Evolutionary conservation across 2,113 vertebrate genomes (phyloP), one percentile per base, ranked within the genome.

Genomic region (Podilymbus podiceps): DNA sequence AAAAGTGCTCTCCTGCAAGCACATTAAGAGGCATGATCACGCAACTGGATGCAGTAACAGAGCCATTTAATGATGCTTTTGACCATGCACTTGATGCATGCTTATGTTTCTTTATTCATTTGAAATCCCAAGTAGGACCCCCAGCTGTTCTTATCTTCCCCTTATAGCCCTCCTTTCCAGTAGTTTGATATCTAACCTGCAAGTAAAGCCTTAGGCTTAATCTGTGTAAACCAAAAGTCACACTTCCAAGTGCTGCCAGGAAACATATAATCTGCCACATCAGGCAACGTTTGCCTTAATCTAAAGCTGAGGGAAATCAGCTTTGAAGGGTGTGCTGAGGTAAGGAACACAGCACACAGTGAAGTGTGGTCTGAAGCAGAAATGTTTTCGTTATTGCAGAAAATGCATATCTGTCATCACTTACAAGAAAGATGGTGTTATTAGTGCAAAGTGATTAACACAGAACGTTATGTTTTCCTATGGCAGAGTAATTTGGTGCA

Each of bases 261-360:
- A 95, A 95, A 89, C 46, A 4, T 18, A 55, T 78, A 89, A 95
- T 95, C 96, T 93, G 86, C 66, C 69, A 44, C 86, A 92, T 97
- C 69, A 85, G 76, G 77, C 46, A 68, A 92, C 86, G 87, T 95
- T 94, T 97, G 89, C 84, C 77, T 91, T 97, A 97, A 96, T 96
- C 90, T 95, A 87, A 96, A 92, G 73, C 94, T 91, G 81, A 88
- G 38, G 71, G 53, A 95, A 95, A 97, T 97, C 86, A 92, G 94
- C 92, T 97, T 97, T 96, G 97, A 92, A 92, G 91, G 80, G 38
- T 89, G 44, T 85, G 58, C 92, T 89, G 94, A 95, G 94, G 91
- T 92, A 80, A 92, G 91, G 91, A 95, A 50, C 49, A 50, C 25
- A 12, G 76, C 0, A 2, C 31, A 30, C 30, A 19, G 50, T 8